These are phyloP conservation scores for Meandrusa payeni DNA, from an alignment of 2,888 invertebrate species.

Conservation along the genomic window DNA sequence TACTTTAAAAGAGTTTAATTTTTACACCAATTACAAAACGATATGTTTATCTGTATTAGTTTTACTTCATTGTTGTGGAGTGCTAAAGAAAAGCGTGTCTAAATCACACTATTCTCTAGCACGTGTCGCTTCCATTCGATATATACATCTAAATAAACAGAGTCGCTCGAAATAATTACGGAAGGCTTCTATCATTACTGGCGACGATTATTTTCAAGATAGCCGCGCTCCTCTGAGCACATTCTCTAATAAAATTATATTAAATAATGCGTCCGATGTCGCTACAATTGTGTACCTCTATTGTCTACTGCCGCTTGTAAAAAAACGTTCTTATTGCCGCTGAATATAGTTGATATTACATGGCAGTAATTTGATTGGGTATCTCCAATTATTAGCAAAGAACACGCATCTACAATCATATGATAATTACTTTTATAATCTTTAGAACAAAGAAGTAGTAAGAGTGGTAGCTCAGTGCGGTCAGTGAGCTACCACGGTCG, in stretches of 20 bases:
- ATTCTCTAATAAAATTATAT: slow-evolving; percentile 74
- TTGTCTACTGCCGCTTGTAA: neutral
- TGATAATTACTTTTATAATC: slow-evolving; percentile 6
- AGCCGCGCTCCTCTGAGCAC: slow-evolving; percentile 67
- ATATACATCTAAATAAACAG: slow-evolving; percentile 33
- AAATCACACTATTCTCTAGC: too few species aligned
- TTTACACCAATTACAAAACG: too few species aligned
- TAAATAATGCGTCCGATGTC: slow-evolving; percentile 59
- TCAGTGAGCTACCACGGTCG: too few species aligned
- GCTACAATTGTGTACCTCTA: slow-evolving; percentile 30
- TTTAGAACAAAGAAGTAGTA: slow-evolving; percentile 2
- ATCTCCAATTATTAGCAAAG: slow-evolving; percentile 10
- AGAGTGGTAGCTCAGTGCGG: too few species aligned
- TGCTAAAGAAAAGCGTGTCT: too few species aligned
- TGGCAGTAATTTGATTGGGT: neutral
- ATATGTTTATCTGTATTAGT: too few species aligned
- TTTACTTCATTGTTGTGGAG: too few species aligned
- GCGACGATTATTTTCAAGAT: slow-evolving; percentile 73
- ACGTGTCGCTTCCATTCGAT: slow-evolving; percentile 12
- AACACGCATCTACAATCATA: slow-evolving; percentile 20
- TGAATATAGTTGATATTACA: neutral
- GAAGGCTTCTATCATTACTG: slow-evolving; percentile 67
- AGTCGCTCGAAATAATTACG: slow-evolving; percentile 73
- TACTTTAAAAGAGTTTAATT: too few species aligned
- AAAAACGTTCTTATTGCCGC: neutral